Percentiles rank a stretch among this genome's conserved stretches.
phyloP scores from a whole-genome alignment of 2,888 invertebrate genomes.

The Tupiocoris notatus region DNA sequence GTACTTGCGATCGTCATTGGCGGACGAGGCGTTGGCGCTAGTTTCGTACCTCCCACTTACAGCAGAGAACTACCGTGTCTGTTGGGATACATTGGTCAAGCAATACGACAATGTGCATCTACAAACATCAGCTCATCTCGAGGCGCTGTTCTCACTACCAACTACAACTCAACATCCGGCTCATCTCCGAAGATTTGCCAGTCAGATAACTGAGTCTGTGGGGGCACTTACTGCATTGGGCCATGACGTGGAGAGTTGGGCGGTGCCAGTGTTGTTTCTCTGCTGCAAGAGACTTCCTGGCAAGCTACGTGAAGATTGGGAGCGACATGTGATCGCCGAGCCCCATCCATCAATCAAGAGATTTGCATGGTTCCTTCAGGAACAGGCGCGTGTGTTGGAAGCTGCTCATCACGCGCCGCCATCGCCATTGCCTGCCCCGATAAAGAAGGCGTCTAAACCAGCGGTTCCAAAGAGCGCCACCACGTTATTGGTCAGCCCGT shows the following conservation, averaged over 20 bases:
- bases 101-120: too few relatives aligned
- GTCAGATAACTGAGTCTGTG: not conserved
- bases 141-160: not conserved
- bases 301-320: constrained; percentile 13
- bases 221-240: constrained; percentile 4
- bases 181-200: not conserved
- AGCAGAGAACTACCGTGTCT: not conserved
- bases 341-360: not conserved
- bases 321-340: not conserved
- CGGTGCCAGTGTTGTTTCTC: constrained; percentile 7
- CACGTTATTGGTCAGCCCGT: not conserved
- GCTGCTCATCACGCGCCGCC: too few relatives aligned
- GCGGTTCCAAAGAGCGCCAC: not conserved
- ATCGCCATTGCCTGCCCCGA: too few relatives aligned
- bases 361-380: constrained; percentile 1
- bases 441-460: too few relatives aligned
- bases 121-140: too few relatives aligned
- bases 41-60: constrained; percentile 11
- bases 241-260: constrained; percentile 19
- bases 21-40: not conserved
- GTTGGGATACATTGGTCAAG: too few relatives aligned
- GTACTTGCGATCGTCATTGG: not conserved
- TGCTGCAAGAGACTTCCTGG: not conserved
- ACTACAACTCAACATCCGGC: not conserved
- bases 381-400: constrained; percentile 4